Evolutionary conservation across 2,888 invertebrate genomes (phyloP), one percentile per base, ranked within the genome.

Genomic region (Pandemis corylana): DNA sequence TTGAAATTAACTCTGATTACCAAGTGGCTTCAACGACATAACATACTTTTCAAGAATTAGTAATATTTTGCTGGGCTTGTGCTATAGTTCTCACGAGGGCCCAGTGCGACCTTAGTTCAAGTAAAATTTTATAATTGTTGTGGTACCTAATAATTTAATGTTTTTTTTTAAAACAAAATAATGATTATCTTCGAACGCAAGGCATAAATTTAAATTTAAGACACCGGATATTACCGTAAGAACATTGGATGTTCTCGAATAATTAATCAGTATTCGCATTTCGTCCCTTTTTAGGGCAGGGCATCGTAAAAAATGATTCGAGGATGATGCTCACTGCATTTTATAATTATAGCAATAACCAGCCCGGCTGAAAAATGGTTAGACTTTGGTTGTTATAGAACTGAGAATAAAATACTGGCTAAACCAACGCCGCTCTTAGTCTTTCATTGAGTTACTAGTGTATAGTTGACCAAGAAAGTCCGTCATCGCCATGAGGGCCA

Each of bases 191-290:
- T 67, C 46, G 15, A 28, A 13, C 20, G 36, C 51, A 51, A 42
- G 53, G 15, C 71, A 51, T 53, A 66, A 61, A 51, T 51, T 62
- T 20, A n/a, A 75, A 75, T 69, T 74, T 42, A 42, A 64, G 20
- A 49, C 20, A 20, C 20, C 20, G 20, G 20, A 20, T 20, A 20
- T 20, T 70, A 28, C 53, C 41, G 36, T 70, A 70, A 59, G 62
- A 68, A 70, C 62, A 62, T 53, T 61, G 36, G 46, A 67, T 67
- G 59, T 59, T 74, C 49, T 46, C 13, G 70, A 71, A 75, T 75
- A 71, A 75, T 75, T 66, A 67, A 71, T 71, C 62, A 53, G 36
- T 41, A n/a, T 72, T 74, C 49, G 49, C 69, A 62, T 63, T 65
- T 69, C 49, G n/a, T 10, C 70, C 66, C 53, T 41, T 69, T 65